Conservation (phyloP, 2,797 vertebrate species). For the Myripristis murdjan region DNA sequence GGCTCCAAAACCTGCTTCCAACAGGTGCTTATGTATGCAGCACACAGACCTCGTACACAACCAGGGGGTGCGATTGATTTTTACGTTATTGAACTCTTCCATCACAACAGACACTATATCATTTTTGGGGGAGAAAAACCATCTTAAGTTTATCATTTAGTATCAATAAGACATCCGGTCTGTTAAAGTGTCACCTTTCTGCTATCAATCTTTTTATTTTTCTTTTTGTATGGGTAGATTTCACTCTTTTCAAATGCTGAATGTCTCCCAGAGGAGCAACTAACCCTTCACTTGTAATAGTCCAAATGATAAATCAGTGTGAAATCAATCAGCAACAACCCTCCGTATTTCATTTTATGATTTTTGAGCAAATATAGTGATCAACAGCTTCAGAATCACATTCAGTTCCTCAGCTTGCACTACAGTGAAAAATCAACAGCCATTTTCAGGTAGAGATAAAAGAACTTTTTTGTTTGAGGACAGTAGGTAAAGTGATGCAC, state of each 20-base stretch:
- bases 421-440: neutral
- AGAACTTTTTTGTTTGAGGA: too few species aligned
- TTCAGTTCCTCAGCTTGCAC: neutral
- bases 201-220: neutral
- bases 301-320: neutral
- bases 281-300: neutral
- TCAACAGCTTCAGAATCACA: neutral
- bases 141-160: too few species aligned
- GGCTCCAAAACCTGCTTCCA: slow-evolving; percentile 40
- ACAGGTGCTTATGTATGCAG: slow-evolving; percentile 29
- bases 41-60: neutral
- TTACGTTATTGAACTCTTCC: too few species aligned
- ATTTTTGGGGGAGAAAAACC: too few species aligned
- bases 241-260: too few species aligned
- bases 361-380: neutral
- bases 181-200: neutral
- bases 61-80: too few species aligned
- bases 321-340: neutral
- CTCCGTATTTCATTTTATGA: neutral
- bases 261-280: too few species aligned
- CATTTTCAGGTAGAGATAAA: neutral
- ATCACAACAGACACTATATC: too few species aligned
- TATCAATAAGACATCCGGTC: too few species aligned
- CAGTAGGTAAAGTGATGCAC: too few species aligned
- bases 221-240: too few species aligned